Evolutionary conservation across 2,797 vertebrate genomes (phyloP).

Genomic region (Varecia variegata): DNA sequence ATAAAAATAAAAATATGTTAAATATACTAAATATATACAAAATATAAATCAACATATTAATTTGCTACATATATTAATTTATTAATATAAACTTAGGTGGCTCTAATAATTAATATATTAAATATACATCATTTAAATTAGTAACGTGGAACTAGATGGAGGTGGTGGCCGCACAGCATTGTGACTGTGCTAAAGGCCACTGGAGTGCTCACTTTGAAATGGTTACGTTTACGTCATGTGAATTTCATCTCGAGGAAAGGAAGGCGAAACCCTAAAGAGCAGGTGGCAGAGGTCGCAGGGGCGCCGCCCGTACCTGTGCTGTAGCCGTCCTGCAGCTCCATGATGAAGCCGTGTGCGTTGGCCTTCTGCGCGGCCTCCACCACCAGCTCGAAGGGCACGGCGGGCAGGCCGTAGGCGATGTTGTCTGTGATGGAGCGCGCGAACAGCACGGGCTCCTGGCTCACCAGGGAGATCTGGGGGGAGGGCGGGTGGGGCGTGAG

Average conservation of each 20-base stretch:
- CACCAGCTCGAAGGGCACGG: constrained; percentile 86
- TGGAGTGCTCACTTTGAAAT: not conserved
- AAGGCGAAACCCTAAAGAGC: too few relatives aligned
- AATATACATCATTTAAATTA: not conserved
- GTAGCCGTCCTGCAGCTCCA: constrained; percentile 89
- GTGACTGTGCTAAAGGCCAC: not conserved
- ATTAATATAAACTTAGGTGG: not conserved
- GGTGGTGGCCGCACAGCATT: too few relatives aligned
- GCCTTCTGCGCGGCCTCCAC: constrained; percentile 91
- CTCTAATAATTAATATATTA: not conserved
- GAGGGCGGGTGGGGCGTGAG: not conserved
- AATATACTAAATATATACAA: not conserved
- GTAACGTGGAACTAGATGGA: not conserved
- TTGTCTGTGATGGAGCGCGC: constrained; percentile 93
- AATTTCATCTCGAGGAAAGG: not conserved
- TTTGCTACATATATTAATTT: not conserved
- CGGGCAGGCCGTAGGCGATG: constrained; percentile 91
- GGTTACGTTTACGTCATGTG: not conserved
- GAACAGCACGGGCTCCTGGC: constrained; percentile 96
- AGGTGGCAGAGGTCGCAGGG: not conserved
- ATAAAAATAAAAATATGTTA: not conserved
- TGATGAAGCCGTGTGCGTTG: constrained; percentile 94
- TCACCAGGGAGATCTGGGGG: constrained; percentile 92
- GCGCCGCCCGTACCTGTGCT: constrained; percentile 87
- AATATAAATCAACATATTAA: not conserved